phyloP scores from a whole-genome alignment of 2,888 invertebrate species.

The Plemyria rubiginata region DNA sequence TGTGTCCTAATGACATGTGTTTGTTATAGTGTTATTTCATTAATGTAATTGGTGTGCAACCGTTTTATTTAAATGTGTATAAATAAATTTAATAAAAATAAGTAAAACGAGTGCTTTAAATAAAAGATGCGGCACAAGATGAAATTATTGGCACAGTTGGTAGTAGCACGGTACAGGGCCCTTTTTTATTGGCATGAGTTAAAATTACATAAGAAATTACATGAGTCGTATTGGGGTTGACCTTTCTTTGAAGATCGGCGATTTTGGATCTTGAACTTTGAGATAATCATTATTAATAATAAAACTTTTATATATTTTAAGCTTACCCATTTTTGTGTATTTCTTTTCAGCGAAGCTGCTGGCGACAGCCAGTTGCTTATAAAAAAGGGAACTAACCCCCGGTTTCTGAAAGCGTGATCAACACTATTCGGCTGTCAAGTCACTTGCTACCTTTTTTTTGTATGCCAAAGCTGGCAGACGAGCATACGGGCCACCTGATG shows the following conservation, averaged over 20 bases:
- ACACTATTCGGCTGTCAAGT: too few relatives aligned
- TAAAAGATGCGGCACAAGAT: not conserved
- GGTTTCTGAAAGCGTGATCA: too few relatives aligned
- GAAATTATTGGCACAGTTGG: not conserved
- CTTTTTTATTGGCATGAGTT: slow-evolving; percentile 4
- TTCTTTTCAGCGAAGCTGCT: not conserved
- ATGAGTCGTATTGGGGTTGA: slow-evolving; percentile 2
- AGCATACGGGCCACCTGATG: too few relatives aligned
- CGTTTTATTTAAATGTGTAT: too few relatives aligned
- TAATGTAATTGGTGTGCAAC: too few relatives aligned
- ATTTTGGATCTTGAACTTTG: slow-evolving; percentile 14
- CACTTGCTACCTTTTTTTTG: too few relatives aligned
- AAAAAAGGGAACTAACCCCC: too few relatives aligned
- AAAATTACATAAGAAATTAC: slow-evolving; percentile 16
- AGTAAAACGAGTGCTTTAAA: not conserved
- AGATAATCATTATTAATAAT: not conserved
- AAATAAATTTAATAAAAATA: not conserved
- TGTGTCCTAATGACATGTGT: too few relatives aligned
- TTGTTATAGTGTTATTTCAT: too few relatives aligned
- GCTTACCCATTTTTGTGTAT: not conserved
- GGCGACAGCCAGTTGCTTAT: too few relatives aligned
- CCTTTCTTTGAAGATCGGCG: slow-evolving; percentile 19
- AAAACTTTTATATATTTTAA: not conserved
- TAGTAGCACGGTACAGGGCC: not conserved
- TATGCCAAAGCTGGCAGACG: too few relatives aligned